phyloP scores from a whole-genome alignment of 2,888 invertebrate species.

The Meiosimyza decipiens region DNA sequence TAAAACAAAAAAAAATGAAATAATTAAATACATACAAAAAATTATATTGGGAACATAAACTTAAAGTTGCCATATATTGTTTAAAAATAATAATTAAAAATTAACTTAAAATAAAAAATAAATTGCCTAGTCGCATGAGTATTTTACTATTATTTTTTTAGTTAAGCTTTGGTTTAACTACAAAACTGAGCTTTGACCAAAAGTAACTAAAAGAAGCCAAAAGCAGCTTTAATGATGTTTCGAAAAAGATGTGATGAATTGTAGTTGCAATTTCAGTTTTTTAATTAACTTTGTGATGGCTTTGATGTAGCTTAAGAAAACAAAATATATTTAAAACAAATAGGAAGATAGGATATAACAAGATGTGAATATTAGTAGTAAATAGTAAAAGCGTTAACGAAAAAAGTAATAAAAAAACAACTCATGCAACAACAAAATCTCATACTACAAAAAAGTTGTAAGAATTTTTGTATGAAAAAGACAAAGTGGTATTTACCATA shows the following conservation, averaged over 20 bases:
- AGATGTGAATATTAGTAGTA: conserved; percentile 34
- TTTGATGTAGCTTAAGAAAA: too few species aligned
- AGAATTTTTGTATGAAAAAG: conserved; percentile 24
- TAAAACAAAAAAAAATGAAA: conserved; percentile 51
- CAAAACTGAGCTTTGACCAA: background rate
- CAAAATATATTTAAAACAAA: conserved; percentile 11
- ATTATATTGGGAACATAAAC: conserved; percentile 30
- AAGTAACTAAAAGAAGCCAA: conserved; percentile 36
- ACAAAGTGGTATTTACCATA: too few species aligned
- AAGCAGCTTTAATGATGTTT: conserved; percentile 37
- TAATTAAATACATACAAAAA: conserved; percentile 44
- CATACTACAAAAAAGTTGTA: conserved; percentile 60
- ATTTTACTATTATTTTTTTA: conserved; percentile 66
- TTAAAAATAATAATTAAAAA: conserved; percentile 7
- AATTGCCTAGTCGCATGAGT: conserved; percentile 65
- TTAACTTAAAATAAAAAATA: conserved; percentile 31
- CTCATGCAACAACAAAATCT: conserved; percentile 66
- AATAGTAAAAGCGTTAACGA: conserved; percentile 59
- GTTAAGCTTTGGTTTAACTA: conserved; percentile 56
- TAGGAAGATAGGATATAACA: background rate
- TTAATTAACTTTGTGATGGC: too few species aligned
- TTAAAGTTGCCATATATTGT: conserved; percentile 4
- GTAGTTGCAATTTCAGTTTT: too few species aligned
- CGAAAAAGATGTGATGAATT: background rate
- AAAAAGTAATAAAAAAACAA: conserved; percentile 66